Evolutionary conservation across 2,888 invertebrate species (phyloP), one percentile per base, ranked within the genome.

Genomic region (Antheraea assamensis): DNA sequence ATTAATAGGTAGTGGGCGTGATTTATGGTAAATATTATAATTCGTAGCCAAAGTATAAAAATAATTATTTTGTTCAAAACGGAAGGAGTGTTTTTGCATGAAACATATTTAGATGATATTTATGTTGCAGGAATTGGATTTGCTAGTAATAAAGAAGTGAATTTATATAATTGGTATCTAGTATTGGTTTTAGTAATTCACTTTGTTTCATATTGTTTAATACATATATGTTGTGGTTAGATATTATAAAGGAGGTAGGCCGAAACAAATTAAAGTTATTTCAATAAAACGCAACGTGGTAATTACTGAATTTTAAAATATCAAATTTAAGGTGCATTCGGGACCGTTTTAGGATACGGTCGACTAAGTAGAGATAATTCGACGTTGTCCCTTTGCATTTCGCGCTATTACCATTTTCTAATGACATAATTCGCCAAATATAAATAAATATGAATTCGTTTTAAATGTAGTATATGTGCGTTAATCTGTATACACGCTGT

Each of bases 401-500:
- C 7, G 35, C 24, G 24, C n/a, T n/a, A 2, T 35, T 8, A 21
- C 35, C 66, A 68, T 31, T 35, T 21, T 21, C 68, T 35, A 30
- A 68, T 8, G 21, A 21, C 4, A 68, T 68, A 68, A 68, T 68
- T 35, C 68, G 35, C 68, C 10, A 35, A 68, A 68, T 68, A n/a
- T 35, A 68, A 68, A n/a, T 35, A 68, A 68, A 68, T 72, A 72
- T 71, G 64, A 71, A 76, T 78, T 77, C 79, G 74, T 72, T 78
- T 76, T 78, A 79, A 78, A 42, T 42, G 42, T 42, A 42, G 13
- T 42, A 42, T 55, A 77, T 78, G 77, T 76, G 73, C 75, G 74
- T 71, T 78, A 73, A 78, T 78, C 74, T 52, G 61, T 64, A 30
- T 64, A 64, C 30, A 64, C 17, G 17, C n/a, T n/a, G n/a, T n/a